Conservation (phyloP, 1,140 invertebrate species). For the Drosophila arawakana region DNA sequence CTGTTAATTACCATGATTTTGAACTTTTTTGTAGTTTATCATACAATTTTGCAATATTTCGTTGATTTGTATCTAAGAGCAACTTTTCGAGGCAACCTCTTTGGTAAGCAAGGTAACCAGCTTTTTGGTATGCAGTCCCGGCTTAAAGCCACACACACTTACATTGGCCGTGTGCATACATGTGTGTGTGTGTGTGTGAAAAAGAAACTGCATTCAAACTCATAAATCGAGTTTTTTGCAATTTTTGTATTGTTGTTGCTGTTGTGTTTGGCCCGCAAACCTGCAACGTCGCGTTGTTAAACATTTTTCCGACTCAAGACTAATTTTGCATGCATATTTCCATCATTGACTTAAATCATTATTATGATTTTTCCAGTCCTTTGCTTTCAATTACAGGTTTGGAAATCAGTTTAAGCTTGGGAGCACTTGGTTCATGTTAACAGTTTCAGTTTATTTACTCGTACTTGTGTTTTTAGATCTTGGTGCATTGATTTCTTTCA, state of each 20-base stretch:
- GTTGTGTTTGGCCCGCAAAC: slow-evolving; percentile 6
- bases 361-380: slow-evolving; percentile 78
- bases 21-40: background rate
- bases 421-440: slow-evolving; percentile 36
- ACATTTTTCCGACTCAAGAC: slow-evolving; percentile 58
- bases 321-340: slow-evolving; percentile 55
- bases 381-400: slow-evolving; percentile 75
- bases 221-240: slow-evolving; percentile 76
- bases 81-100: slow-evolving; percentile 21
- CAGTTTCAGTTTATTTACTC: slow-evolving; percentile 40
- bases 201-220: slow-evolving; percentile 66
- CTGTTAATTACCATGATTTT: background rate
- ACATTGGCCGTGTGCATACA: slow-evolving; percentile 2
- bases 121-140: slow-evolving; percentile 55
- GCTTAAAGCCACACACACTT: slow-evolving; percentile 40
- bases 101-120: slow-evolving; percentile 32
- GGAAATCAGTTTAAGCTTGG: slow-evolving; percentile 20
- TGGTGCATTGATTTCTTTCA: slow-evolving; percentile 73
- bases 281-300: slow-evolving; percentile 9
- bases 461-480: slow-evolving; percentile 40
- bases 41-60: background rate
- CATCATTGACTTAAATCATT: slow-evolving; percentile 68
- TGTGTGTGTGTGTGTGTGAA: slow-evolving; percentile 27
- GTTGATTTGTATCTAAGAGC: background rate
- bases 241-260: slow-evolving; percentile 25